Base-by-base conservation (phyloP, 1,140 invertebrate genomes). In the Drosophila busckii region DNA sequence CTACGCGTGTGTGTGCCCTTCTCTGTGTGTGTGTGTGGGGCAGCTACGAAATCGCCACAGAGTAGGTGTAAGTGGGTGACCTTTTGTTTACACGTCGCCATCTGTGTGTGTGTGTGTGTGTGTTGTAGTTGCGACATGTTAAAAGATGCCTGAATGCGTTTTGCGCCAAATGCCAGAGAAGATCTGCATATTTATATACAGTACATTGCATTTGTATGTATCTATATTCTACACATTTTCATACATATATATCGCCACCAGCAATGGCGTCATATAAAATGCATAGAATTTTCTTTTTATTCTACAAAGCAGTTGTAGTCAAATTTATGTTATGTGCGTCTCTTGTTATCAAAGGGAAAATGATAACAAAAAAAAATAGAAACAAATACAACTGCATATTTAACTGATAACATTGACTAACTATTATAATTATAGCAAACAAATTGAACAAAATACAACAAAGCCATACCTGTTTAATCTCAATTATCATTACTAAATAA, bases 311-410 rank as follows among this genome's bases (percentile, higher is more conserved):
- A 63, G 82, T 82, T 67, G 56, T 44, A 78, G 50, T 49, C 46
- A 70, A 78, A 71, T 67, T 50, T 78, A 78, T 78, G 59, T 76
- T 76, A 78, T 78, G 67, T 70, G 46, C n/a, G n/a, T n/a, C n/a
- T n/a, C n/a, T 31, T 60, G 41, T 50, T 60, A 44, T 60, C 70
- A 56, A 31, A 50, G 17, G 28, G 29, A 26, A 58, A 42, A 50
- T 37, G 29, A 29, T 55, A 23, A 41, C 29, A 41, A 42, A 46
- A 37, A 13, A 17, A 32, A 34, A 38, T n/a, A 10, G 3, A 13
- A 28, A 10, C 29, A 37, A 17, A 32, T n/a, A 34, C 37, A 54
- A 54, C 42, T 9, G 17, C 10, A 29, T 12, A 10, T 15, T 13
- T 25, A 25, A 9, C 20, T 6, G 10, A 13, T 6, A 13, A 10